Evolutionary conservation across 2,888 invertebrate species (phyloP).

Genomic region (Drosophila nigritarsus): DNA sequence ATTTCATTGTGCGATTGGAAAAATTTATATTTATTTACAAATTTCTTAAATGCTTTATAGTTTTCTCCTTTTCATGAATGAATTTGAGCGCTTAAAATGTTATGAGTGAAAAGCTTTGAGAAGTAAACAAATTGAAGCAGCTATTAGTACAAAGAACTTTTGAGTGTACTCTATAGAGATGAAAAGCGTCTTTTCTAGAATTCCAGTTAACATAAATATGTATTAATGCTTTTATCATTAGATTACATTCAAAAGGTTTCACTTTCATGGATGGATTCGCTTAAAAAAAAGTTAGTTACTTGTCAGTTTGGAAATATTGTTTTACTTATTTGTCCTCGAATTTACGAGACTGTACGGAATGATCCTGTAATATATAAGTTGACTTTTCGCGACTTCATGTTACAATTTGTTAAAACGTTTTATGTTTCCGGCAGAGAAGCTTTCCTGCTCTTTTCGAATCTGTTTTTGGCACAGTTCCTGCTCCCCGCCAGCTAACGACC

Average conservation of each 20-base stretch:
- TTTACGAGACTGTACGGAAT: neutral
- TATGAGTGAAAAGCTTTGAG: no score
- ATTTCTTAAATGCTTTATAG: neutral
- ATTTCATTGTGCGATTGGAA: neutral
- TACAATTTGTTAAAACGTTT: constrained; percentile 43
- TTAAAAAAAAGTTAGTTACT: no score
- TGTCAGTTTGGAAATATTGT: neutral
- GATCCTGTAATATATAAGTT: neutral
- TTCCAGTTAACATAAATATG: no score
- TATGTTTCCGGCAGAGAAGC: constrained; percentile 17
- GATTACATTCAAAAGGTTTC: no score
- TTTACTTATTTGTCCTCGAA: neutral
- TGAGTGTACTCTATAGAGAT: no score
- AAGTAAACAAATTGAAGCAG: no score
- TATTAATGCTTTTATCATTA: no score
- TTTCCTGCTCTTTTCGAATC: constrained; percentile 26
- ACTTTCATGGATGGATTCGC: no score
- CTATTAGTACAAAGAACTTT: neutral
- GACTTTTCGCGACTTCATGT: neutral
- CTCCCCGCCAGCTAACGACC: constrained; percentile 46
- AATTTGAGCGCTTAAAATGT: neutral
- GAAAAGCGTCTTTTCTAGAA: no score
- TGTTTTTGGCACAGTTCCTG: constrained; percentile 5
- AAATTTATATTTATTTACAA: neutral
- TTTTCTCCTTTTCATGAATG: neutral